phyloP scores from a whole-genome alignment of 2,797 vertebrate genomes.

The Linurgus olivaceus region DNA sequence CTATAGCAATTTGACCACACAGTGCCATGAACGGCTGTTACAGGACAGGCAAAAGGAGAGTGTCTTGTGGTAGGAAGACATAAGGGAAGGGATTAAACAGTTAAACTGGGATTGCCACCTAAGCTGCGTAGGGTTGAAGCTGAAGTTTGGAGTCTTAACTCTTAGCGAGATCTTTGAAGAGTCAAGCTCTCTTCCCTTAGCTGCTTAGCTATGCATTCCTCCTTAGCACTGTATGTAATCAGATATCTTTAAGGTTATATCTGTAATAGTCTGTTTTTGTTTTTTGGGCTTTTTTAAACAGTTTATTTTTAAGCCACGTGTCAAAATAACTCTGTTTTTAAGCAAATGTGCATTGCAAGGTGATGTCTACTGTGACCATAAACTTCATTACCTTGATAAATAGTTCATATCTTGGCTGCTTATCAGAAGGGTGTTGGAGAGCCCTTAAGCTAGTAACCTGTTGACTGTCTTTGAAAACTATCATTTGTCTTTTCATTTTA shows the following conservation, averaged over 20 bases:
- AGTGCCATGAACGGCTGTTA: background rate
- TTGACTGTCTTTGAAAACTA: background rate
- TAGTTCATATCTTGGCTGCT: background rate
- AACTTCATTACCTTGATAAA: constrained; percentile 44
- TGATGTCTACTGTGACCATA: background rate
- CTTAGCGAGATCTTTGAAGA: background rate
- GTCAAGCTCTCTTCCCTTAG: background rate
- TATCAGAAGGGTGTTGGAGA: background rate
- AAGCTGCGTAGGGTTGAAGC: background rate
- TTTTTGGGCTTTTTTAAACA: background rate
- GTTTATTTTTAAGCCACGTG: background rate
- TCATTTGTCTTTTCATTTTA: constrained; percentile 9
- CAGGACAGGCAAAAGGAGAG: background rate
- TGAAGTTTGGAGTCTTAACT: background rate
- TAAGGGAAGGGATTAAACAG: background rate
- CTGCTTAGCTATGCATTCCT: background rate
- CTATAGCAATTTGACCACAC: fast-evolving
- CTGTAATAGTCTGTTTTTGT: background rate
- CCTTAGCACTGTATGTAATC: background rate
- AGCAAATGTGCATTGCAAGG: constrained; percentile 1
- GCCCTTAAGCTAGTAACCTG: constrained; percentile 19
- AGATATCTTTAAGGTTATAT: background rate
- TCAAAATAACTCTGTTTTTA: background rate
- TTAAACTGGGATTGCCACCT: background rate
- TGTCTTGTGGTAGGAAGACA: background rate